Evolutionary conservation across 2,888 invertebrate species (phyloP), one percentile per base, ranked within the genome.

Genomic region (Reticulitermes lucifugus): DNA sequence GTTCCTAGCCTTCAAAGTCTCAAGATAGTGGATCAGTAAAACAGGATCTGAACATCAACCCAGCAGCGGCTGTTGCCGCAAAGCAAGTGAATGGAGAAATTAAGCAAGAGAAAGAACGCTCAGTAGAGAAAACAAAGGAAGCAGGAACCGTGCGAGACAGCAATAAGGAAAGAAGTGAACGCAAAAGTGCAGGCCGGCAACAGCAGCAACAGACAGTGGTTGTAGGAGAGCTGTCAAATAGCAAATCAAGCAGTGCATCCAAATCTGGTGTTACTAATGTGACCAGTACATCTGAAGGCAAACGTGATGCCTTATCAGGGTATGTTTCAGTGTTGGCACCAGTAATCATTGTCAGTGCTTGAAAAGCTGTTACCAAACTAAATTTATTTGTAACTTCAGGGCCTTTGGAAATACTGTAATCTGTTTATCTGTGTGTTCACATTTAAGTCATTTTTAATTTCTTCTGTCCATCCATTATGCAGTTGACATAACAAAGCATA

Each of bases 61-160:
- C 85, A 46, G 9, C 70, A 81, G 12, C 51, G 70, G 35, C 71
- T 65, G 65, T 86, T 46, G 71, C 83, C 22, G 51, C 83, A 43
- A 88, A 88, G 75, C 87, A 87, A 81, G 85, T 87, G 14, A 87
- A 87, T 85, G 87, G 88, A 35, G 88, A 88, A 51, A 84, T 86
- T 21, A 85, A 84, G 55, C 80, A 73, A 79, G 87, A 87, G 25
- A 87, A 86, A 46, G 85, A 86, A 51, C 35, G 83, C 43, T 70
- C 81, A 25, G 29, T 29, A 10, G 87, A 87, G 51, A 87, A 87
- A 73, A 80, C 46, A 14, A 87, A 87, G 82, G 87, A 87, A 10
- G 18, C 51, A 25, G 51, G 21, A 29, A 73, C 82, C n/a, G 71
- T 59, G 1, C 81, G 86, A 35, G 86, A 86, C 41, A 29, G 83